These are phyloP conservation scores for Mesoclemmys tuberculata DNA, from an alignment of 2,113 vertebrate species.

Conservation along the genomic window DNA sequence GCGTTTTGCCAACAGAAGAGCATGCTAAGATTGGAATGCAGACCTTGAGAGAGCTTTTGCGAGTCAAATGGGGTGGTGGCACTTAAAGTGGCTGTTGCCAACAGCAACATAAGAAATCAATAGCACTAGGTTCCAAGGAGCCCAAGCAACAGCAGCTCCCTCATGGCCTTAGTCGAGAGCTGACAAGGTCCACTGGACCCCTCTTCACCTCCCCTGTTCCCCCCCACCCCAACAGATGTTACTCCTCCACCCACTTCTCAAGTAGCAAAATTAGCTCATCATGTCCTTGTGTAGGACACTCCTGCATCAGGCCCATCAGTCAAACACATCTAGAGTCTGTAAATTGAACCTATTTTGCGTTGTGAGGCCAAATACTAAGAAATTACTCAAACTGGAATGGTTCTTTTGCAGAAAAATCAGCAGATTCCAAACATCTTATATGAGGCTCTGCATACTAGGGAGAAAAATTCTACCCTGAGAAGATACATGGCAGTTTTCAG, in stretches of 20 bases:
- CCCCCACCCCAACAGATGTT: too few species aligned
- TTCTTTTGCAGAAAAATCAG: neutral
- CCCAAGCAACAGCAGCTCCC: neutral
- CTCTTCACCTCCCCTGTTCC: too few species aligned
- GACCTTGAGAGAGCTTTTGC: neutral
- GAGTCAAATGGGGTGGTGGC: neutral
- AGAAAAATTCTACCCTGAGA: neutral
- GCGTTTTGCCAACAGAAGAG: neutral
- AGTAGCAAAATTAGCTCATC: rapidly evolving
- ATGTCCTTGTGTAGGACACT: neutral
- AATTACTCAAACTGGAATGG: neutral
- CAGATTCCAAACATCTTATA: neutral
- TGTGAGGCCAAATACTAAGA: neutral
- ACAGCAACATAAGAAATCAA: neutral
- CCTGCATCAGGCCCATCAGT: rapidly evolving
- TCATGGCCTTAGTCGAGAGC: too few species aligned
- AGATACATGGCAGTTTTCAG: neutral
- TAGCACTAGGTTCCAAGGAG: rapidly evolving
- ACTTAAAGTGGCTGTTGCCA: neutral
- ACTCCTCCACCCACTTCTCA: too few species aligned
- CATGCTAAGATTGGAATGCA: neutral
- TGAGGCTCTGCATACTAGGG: too few species aligned
- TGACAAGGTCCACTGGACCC: neutral
- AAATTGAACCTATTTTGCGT: neutral
- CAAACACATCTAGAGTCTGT: neutral